phyloP scores from a whole-genome alignment of 2,797 vertebrate genomes.

The Leptatherina wallacei region DNA sequence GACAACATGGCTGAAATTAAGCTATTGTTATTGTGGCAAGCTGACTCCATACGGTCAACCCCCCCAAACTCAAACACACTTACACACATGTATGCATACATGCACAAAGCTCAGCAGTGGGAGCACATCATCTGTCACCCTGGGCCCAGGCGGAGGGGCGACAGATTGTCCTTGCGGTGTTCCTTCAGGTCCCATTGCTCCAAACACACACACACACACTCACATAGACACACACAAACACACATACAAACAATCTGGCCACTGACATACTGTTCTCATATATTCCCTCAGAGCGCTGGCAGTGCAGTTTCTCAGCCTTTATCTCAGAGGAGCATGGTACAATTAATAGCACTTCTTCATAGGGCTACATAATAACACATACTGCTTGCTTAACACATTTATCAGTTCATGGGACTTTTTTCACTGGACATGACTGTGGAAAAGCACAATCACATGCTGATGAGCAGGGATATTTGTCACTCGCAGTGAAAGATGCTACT shows the following conservation, averaged over 20 bases:
- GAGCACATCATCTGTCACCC: slow-evolving; percentile 84
- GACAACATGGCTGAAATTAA: slow-evolving; percentile 45
- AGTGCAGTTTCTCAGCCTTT: slow-evolving; percentile 39
- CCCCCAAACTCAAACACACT: slow-evolving; percentile 19
- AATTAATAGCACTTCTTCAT: slow-evolving; percentile 25
- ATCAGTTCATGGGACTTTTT: neutral
- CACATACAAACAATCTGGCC: slow-evolving; percentile 57
- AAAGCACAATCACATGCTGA: neutral
- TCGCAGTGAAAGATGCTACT: neutral
- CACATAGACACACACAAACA: slow-evolving; percentile 25
- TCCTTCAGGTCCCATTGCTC: slow-evolving; percentile 78
- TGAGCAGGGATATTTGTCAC: neutral
- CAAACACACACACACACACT: slow-evolving; percentile 42
- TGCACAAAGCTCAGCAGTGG: slow-evolving; percentile 66
- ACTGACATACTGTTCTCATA: slow-evolving; percentile 61
- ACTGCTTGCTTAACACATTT: neutral
- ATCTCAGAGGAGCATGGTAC: slow-evolving; percentile 47
- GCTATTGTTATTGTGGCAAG: slow-evolving; percentile 61
- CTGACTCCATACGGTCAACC: slow-evolving; percentile 47
- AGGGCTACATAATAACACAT: neutral
- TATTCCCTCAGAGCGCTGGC: slow-evolving; percentile 53
- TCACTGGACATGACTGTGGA: neutral
- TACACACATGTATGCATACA: slow-evolving; percentile 40
- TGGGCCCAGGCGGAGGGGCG: slow-evolving; percentile 73
- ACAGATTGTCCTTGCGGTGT: slow-evolving; percentile 80